A percentile compares a stretch with the other conserved stretches of the same genome.
Evolutionary conservation across 2,888 invertebrate species (phyloP).

Genomic region (Polyommatus icarus): DNA sequence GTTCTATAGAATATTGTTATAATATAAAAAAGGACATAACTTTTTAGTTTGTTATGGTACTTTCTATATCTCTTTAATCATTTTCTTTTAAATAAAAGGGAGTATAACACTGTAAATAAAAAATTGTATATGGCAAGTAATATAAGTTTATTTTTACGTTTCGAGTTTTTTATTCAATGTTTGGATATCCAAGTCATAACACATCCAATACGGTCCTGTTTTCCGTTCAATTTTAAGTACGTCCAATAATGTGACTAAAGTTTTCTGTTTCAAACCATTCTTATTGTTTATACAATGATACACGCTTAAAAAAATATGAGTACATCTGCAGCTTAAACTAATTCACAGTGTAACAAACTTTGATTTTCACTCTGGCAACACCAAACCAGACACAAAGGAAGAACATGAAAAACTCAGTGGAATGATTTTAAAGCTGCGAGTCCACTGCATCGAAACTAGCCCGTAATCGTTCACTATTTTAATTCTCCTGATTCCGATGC

Average conservation of each 20-base stretch:
- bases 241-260: neutral
- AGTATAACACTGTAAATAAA: conserved; percentile 5
- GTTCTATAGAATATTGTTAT: too few species aligned
- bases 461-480: too few species aligned
- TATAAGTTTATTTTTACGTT: neutral
- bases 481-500: neutral
- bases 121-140: conserved; percentile 20
- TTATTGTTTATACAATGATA: neutral
- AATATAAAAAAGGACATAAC: too few species aligned
- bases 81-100: neutral
- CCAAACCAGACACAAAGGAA: neutral
- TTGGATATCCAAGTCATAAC: neutral
- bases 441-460: neutral
- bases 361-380: neutral
- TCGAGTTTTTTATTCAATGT: neutral
- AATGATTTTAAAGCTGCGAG: neutral
- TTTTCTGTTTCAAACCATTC: neutral
- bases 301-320: conserved; percentile 18
- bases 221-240: conserved; percentile 9
- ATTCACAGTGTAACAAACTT: neutral
- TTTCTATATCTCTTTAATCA: neutral
- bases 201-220: neutral
- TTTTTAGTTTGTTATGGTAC: neutral
- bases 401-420: neutral
- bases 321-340: conserved; percentile 16